phyloP scores from a whole-genome alignment of 30 jellyfish, hydroid and myxozoan genomes.

The Cassiopea andromeda region DNA sequence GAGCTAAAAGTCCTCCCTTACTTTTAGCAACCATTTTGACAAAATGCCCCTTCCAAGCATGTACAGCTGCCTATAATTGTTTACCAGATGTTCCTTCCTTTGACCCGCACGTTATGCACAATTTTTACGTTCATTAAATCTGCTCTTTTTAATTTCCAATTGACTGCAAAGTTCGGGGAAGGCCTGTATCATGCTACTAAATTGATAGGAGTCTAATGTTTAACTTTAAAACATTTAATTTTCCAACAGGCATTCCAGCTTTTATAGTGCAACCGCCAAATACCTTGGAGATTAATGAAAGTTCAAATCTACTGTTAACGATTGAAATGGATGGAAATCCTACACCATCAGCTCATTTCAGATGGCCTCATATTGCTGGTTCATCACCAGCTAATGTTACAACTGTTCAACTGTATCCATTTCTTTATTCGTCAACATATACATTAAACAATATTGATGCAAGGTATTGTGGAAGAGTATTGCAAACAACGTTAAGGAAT shows the following conservation, averaged over 20 bases:
- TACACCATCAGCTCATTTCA: conserved; percentile 16
- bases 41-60: no score
- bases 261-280: neutral
- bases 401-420: neutral
- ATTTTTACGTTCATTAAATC: no score
- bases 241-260: conserved; percentile 19
- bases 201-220: neutral
- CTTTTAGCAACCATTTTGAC: no score
- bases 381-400: neutral
- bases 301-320: neutral
- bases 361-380: conserved; percentile 26
- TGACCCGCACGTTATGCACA: no score
- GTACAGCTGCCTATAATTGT: no score
- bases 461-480: conserved; percentile 29
- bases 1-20: no score
- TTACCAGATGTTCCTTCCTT: no score
- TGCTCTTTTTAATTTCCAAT: no score
- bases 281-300: neutral
- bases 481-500: neutral
- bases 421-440: conserved; percentile 3
- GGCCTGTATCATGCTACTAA: neutral
- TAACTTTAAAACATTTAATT: neutral
- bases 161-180: neutral
- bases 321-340: conserved; percentile 38
- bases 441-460: conserved; percentile 2